Evolutionary conservation across 2,113 vertebrate genomes (phyloP).

Genomic region (Malaclemys terrapin): DNA sequence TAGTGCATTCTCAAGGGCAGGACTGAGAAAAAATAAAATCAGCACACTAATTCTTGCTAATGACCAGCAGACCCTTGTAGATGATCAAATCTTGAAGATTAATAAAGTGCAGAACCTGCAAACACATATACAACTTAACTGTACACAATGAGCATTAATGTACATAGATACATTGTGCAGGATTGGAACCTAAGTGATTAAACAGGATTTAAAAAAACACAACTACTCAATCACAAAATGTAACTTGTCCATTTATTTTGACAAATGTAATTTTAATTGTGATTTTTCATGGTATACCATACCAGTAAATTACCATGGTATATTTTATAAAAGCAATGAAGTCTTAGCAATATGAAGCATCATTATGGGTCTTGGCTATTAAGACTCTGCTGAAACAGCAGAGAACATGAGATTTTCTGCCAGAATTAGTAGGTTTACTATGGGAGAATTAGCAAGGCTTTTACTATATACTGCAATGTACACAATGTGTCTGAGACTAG

Average conservation of each 20-base stretch:
- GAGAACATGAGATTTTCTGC: background rate
- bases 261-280: background rate
- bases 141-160: background rate
- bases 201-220: background rate
- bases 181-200: background rate
- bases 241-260: background rate
- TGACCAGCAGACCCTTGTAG: background rate
- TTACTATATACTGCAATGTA: background rate
- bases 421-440: background rate
- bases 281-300: background rate
- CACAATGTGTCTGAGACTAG: background rate
- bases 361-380: background rate
- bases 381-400: background rate
- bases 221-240: background rate
- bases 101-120: background rate
- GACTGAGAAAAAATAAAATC: background rate
- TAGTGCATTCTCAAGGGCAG: background rate
- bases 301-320: background rate
- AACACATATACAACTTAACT: background rate
- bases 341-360: rapidly evolving
- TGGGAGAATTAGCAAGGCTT: background rate
- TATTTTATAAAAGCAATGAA: background rate
- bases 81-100: background rate
- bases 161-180: background rate
- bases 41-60: background rate